A percentile compares a stretch with the other conserved stretches of the same genome.
These are phyloP conservation scores for Thera obeliscata DNA, from an alignment of 2,888 invertebrate genomes.

Conservation along the genomic window DNA sequence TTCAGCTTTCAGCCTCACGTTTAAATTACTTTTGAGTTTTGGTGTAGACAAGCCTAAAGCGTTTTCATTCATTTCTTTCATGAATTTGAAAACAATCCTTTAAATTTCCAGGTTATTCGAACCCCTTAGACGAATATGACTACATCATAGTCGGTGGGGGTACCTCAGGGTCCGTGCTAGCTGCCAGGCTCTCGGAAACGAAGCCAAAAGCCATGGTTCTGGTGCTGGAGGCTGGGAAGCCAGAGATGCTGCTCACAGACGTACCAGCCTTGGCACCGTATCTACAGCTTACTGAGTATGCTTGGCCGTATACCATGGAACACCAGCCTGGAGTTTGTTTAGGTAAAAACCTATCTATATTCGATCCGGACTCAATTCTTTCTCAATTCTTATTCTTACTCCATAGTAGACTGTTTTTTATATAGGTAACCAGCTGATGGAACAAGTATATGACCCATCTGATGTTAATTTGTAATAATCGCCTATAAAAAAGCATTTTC, in stretches of 20 bases:
- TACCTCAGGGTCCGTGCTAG: conserved; percentile 88
- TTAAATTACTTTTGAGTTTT: too few relatives aligned
- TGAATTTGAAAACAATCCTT: neutral
- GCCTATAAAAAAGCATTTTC: too few relatives aligned
- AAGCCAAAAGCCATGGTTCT: conserved; percentile 82
- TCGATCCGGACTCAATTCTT: too few relatives aligned
- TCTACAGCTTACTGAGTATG: conserved; percentile 84
- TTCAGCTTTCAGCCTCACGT: too few relatives aligned
- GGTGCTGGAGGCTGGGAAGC: conserved; percentile 86
- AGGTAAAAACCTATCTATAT: conserved; percentile 52
- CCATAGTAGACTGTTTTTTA: too few relatives aligned
- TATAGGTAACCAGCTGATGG: too few relatives aligned
- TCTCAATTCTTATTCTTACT: too few relatives aligned
- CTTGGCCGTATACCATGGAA: conserved; percentile 87
- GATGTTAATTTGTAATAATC: too few relatives aligned
- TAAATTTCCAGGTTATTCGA: conserved; percentile 55
- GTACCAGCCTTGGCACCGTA: conserved; percentile 84
- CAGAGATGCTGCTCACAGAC: conserved; percentile 81
- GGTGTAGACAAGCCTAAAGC: too few relatives aligned
- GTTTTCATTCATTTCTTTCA: too few relatives aligned
- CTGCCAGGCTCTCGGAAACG: conserved; percentile 87
- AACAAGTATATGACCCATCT: too few relatives aligned
- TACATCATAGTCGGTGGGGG: conserved; percentile 89
- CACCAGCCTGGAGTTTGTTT: conserved; percentile 84
- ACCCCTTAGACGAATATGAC: conserved; percentile 83